Conservation (phyloP, 2,113 vertebrate genomes). For the Bubalus kerabau region DNA sequence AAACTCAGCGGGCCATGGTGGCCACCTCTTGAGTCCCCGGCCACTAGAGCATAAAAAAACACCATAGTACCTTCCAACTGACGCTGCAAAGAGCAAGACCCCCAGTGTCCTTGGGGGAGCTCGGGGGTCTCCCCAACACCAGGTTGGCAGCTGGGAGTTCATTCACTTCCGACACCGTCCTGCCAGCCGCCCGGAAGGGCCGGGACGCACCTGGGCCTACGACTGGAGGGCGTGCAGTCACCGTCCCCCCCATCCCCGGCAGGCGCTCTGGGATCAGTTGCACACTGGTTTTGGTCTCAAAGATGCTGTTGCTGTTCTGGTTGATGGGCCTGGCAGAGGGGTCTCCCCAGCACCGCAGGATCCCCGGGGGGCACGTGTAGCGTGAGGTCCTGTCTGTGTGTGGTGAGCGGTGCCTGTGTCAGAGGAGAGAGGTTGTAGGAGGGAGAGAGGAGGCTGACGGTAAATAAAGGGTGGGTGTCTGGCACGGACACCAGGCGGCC, state of each 20-base stretch:
- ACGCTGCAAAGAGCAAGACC: accelerated
- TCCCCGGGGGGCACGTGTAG: constrained; percentile 25
- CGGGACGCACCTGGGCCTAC: accelerated
- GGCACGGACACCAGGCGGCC: accelerated
- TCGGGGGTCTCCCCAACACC: background rate
- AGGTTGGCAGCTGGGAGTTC: background rate
- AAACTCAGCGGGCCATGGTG: accelerated
- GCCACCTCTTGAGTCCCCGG: accelerated
- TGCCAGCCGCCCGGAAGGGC: background rate
- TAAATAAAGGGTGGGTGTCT: background rate
- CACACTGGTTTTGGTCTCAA: background rate
- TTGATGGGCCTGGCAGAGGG: too few species aligned
- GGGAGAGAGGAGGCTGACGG: background rate
- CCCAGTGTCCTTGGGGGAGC: background rate
- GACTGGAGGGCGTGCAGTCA: background rate
- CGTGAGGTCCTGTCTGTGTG: constrained; percentile 36
- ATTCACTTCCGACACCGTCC: background rate
- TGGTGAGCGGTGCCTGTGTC: constrained; percentile 43
- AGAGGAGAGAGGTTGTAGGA: constrained; percentile 33
- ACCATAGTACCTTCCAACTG: background rate
- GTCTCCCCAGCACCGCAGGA: background rate
- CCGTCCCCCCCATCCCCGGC: accelerated
- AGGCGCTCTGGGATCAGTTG: background rate
- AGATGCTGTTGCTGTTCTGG: background rate
- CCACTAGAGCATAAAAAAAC: background rate